Base-by-base conservation (phyloP, 2,888 invertebrate genomes). In the Synanthedon myopaeformis region DNA sequence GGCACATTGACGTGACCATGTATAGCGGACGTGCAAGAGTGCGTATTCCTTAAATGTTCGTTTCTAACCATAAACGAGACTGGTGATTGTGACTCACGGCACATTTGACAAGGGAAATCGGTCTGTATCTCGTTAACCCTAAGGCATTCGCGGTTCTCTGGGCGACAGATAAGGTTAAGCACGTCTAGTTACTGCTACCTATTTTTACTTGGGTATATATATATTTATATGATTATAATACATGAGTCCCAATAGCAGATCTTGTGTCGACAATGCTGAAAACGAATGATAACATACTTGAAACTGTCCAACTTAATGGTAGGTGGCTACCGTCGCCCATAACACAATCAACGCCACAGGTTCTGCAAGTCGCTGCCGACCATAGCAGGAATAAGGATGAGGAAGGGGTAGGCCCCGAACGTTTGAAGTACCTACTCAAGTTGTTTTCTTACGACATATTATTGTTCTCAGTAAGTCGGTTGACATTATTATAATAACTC, bases 151-250 rank as follows among this genome's bases (percentile, higher is more conserved):
- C 59, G 55, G 61, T 59, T 59, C 70, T 74, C 77, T 76, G 70
- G 78, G 76, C 72, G 72, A 73, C 68, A 73, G 80, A 76, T 82
- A 79, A 79, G 72, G 52, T 35, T 45, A 35, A 41, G 28, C 52
- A 35, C 51, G 49, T 42, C 42, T 42, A 42, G 42, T 49, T 35
- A 35, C 35, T 35, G 35, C 35, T 10, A 35, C 8, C 3, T 35
- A 35, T 35, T 35, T 35, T 35, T 35, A 35, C 35, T 35, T 35
- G 35, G 35, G 35, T 35, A 23, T 23, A 35, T 35, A 35, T 35
- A 35, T 3, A 35, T 35, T 35, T 35, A 35, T 35, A 5, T 35
- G 35, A 35, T 10, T 28, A 28, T 28, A 28, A 28, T 8, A 28
- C 28, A 28, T 4, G 23, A 23, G 35, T 35, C 35, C 35, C 35